A percentile compares a stretch with the other conserved stretches of the same genome.
Evolutionary conservation across 2,113 vertebrate species (phyloP).

Genomic region (Dermatemys mawii): DNA sequence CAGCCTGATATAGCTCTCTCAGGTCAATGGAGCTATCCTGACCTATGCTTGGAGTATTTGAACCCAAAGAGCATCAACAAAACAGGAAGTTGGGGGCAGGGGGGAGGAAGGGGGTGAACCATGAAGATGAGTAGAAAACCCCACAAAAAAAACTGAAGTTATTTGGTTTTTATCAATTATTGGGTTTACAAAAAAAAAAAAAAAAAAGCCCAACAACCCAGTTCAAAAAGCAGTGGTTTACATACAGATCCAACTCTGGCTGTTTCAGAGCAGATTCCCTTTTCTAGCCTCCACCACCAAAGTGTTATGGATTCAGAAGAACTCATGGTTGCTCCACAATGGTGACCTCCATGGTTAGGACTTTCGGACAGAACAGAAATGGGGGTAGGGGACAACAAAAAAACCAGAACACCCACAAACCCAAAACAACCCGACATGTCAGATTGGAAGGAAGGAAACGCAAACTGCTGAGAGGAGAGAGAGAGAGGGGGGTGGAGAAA

Average conservation of each 20-base stretch:
- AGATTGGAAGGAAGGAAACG: constrained; percentile 68
- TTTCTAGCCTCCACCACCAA: background rate
- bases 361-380: constrained; percentile 70
- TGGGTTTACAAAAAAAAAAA: background rate
- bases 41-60: background rate
- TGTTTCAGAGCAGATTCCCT: background rate
- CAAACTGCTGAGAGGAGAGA: constrained; percentile 72
- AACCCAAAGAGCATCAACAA: background rate
- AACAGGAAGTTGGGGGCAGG: background rate
- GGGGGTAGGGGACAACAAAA: background rate
- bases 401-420: constrained; percentile 40
- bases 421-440: constrained; percentile 68
- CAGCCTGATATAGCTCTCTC: background rate
- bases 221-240: background rate
- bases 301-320: background rate
- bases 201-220: too few relatives aligned
- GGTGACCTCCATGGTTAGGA: constrained; percentile 64
- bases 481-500: constrained; percentile 62
- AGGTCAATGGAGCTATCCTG: background rate
- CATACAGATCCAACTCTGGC: background rate
- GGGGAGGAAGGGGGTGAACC: background rate
- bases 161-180: background rate
- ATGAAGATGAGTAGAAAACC: too few relatives aligned
- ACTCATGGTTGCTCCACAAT: background rate
- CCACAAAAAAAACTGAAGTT: background rate